phyloP scores from a whole-genome alignment of 2,888 invertebrate species.

The Eristalinus aeneus region DNA sequence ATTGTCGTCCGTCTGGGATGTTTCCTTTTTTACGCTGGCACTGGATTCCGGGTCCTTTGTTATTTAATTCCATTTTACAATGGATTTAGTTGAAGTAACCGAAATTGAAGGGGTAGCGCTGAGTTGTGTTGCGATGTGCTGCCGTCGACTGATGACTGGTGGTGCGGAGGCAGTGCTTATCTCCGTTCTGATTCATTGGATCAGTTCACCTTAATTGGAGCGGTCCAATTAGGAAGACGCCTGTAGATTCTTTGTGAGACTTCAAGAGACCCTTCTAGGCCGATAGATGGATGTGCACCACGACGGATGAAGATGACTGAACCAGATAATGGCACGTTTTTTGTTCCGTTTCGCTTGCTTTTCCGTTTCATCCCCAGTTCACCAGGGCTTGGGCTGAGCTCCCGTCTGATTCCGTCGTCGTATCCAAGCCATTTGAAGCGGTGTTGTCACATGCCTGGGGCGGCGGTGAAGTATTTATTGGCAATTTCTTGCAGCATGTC shows the following conservation, averaged over 20 bases:
- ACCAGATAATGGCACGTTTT: constrained; percentile 57
- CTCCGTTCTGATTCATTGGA: constrained; percentile 79
- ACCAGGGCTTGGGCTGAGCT: constrained; percentile 27
- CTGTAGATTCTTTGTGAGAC: constrained; percentile 64
- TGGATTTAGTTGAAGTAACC: constrained; percentile 63
- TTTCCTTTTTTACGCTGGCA: constrained; percentile 15
- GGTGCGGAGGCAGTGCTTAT: constrained; percentile 73
- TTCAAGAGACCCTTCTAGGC: constrained; percentile 36
- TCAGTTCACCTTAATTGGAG: constrained; percentile 79
- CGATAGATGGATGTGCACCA: constrained; percentile 24
- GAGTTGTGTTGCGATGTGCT: constrained; percentile 59
- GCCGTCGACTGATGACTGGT: not conserved
- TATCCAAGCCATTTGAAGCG: constrained; percentile 56
- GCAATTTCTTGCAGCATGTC: constrained; percentile 67
- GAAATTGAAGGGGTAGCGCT: constrained; percentile 68
- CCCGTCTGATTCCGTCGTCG: constrained; percentile 39
- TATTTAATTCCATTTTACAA: constrained; percentile 60
- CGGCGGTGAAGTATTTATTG: constrained; percentile 68
- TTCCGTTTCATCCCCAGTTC: not conserved
- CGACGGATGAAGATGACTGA: constrained; percentile 63
- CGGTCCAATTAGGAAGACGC: constrained; percentile 68
- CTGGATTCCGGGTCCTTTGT: constrained; percentile 1
- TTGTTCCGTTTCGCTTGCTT: not conserved
- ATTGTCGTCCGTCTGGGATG: constrained; percentile 23
- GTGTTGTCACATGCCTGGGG: constrained; percentile 63